These are phyloP conservation scores for Octonoba sinensis DNA, from an alignment of 2,888 invertebrate species.

Conservation along the genomic window DNA sequence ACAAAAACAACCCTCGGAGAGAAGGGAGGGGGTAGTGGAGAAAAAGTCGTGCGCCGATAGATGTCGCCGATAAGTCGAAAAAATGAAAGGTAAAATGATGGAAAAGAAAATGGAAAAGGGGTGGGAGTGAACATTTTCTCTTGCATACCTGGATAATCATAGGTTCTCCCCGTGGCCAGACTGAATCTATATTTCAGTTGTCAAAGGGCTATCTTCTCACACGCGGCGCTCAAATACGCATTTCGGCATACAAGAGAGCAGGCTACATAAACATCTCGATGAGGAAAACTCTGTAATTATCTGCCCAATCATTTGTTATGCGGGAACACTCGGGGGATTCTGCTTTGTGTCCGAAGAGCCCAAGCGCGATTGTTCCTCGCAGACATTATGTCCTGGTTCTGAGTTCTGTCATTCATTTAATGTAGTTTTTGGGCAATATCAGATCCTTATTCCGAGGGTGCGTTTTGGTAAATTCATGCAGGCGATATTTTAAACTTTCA, in stretches of 20 bases:
- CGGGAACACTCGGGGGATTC: slow-evolving; percentile 16
- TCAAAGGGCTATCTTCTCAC: slow-evolving; percentile 36
- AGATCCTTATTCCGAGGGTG: too few species aligned
- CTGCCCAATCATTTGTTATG: slow-evolving; percentile 51
- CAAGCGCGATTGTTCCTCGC: not conserved
- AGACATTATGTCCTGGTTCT: too few species aligned
- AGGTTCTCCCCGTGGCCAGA: slow-evolving; percentile 33
- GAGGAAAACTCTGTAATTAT: slow-evolving; percentile 55
- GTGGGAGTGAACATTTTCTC: slow-evolving; percentile 57
- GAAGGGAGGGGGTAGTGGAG: not conserved
- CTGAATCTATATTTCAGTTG: slow-evolving; percentile 62
- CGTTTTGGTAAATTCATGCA: too few species aligned
- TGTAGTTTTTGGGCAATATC: not conserved
- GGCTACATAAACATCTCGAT: slow-evolving; percentile 32
- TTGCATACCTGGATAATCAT: slow-evolving; percentile 59
- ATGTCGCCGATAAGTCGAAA: slow-evolving; percentile 62
- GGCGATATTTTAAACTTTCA: too few species aligned
- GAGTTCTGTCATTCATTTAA: slow-evolving; percentile 13
- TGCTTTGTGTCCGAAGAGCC: slow-evolving; percentile 12
- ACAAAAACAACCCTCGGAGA: slow-evolving; percentile 14
- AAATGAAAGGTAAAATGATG: slow-evolving; percentile 2
- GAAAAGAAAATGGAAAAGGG: slow-evolving; percentile 31
- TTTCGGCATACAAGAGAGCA: slow-evolving; percentile 19
- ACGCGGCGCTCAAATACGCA: slow-evolving; percentile 20
- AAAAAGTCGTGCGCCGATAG: slow-evolving; percentile 56